Evolutionary conservation across 1,140 invertebrate genomes (phyloP), one percentile per base, ranked within the genome.

Genomic region (Frieseomelitta varia): DNA sequence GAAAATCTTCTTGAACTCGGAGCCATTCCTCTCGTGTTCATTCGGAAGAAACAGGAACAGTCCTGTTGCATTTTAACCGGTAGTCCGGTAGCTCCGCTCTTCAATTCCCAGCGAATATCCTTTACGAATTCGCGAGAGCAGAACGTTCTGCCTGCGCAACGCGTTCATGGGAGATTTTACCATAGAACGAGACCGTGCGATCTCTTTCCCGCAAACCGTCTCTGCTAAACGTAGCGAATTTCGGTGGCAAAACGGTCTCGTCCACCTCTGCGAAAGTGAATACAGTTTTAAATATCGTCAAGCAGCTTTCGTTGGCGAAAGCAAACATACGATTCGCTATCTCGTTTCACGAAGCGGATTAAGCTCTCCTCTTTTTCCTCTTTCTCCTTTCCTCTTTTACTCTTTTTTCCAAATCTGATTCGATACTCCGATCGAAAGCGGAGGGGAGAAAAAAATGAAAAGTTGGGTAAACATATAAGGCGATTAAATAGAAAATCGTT

Each of bases 51-150:
- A 27, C 53, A 47, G 55, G 30, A n/a, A 72, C 17, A 67, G 24
- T 53, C 24, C 53, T 34, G 30, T 19, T 61, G 39, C 53, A 39
- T 30, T 72, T 39, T 65, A 15, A 47, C 34, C 30, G 55, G 51
- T 27, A 74, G 65, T 75, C 56, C 30, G 2, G 8, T 47, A 47
- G 81, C 71, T 81, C n/a, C 21, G 55, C 55, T 81, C 72, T 39
- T 75, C 72, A 69, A 27, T 81, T 75, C 75, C 79, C 21, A 61
- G 27, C 39, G 81, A 84, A 79, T 79, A 56, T 79, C 67, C 47
- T 79, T 75, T 74, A 85, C 55, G 65, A 80, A 73, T 17, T 58
- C 68, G 34, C 17, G 56, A 80, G 58, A 80, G 67, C 58, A 34
- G 58, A 27, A 74, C 56, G 34, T 58, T 53, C 51, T 58, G 77